Conservation (phyloP, 2,797 vertebrate genomes). For the Galago senegalensis region DNA sequence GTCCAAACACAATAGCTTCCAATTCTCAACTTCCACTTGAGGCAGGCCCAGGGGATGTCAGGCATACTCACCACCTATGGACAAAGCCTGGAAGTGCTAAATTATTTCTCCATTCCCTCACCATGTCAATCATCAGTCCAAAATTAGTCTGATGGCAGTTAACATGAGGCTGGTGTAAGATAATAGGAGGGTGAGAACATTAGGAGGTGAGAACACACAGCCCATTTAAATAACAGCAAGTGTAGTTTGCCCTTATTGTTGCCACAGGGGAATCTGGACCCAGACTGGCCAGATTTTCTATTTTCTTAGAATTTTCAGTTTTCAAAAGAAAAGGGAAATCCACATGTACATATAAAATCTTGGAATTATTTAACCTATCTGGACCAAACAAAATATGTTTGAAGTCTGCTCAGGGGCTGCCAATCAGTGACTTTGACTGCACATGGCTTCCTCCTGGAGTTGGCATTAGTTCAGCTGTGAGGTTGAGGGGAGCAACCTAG, state of each 20-base stretch:
- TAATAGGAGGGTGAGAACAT: neutral
- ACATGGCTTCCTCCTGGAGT: neutral
- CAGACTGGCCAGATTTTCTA: neutral
- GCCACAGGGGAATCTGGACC: neutral
- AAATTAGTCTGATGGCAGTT: neutral
- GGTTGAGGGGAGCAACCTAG: neutral
- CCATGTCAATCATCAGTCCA: neutral
- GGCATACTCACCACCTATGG: neutral
- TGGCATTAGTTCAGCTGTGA: neutral
- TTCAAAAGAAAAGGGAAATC: slow-evolving; percentile 9
- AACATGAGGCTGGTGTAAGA: neutral
- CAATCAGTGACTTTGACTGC: neutral
- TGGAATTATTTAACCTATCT: neutral
- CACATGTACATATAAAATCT: neutral
- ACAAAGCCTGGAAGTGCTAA: neutral
- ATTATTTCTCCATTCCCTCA: neutral
- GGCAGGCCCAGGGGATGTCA: slow-evolving; percentile 29
- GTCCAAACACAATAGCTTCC: slow-evolving; percentile 51
- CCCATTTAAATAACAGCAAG: neutral
- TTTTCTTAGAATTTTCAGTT: slow-evolving; percentile 15
- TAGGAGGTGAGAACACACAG: neutral
- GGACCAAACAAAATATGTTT: neutral
- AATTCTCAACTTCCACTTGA: slow-evolving; percentile 54
- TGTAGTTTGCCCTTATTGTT: neutral
- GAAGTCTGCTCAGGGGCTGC: neutral